A percentile compares a stretch with the other conserved stretches of the same genome.
These are phyloP conservation scores for Anas bernieri DNA, from an alignment of 2,797 vertebrate genomes.

Conservation along the genomic window DNA sequence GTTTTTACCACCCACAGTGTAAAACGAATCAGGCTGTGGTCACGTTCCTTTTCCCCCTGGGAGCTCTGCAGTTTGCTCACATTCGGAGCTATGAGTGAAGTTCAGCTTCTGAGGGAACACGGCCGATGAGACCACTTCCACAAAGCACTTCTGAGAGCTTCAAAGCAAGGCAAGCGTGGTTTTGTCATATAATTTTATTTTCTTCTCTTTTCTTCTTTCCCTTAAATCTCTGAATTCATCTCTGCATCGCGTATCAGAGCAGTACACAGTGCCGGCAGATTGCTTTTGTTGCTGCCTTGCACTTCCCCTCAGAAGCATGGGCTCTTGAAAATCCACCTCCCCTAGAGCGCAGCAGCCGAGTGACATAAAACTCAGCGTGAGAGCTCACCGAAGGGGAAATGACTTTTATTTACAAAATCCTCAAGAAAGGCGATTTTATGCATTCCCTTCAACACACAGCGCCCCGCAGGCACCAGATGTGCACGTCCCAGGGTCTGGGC, in stretches of 20 bases:
- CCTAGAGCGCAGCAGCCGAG: neutral
- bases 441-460: fast-evolving
- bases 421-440: neutral
- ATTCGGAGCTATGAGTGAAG: neutral
- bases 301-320: neutral
- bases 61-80: neutral
- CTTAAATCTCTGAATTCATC: neutral
- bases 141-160: neutral
- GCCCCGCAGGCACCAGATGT: neutral
- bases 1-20: neutral
- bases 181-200: neutral
- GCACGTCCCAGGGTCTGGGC: fast-evolving
- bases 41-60: neutral
- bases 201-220: neutral
- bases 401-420: neutral
- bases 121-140: neutral
- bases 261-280: neutral
- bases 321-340: neutral
- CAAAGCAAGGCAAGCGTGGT: neutral
- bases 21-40: neutral
- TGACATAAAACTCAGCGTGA: neutral
- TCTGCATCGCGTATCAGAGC: fast-evolving
- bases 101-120: neutral
- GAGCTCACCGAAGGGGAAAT: no score
- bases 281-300: neutral